Conservation (phyloP, 2,888 invertebrate species). For the Prostheceraeus crozeri region DNA sequence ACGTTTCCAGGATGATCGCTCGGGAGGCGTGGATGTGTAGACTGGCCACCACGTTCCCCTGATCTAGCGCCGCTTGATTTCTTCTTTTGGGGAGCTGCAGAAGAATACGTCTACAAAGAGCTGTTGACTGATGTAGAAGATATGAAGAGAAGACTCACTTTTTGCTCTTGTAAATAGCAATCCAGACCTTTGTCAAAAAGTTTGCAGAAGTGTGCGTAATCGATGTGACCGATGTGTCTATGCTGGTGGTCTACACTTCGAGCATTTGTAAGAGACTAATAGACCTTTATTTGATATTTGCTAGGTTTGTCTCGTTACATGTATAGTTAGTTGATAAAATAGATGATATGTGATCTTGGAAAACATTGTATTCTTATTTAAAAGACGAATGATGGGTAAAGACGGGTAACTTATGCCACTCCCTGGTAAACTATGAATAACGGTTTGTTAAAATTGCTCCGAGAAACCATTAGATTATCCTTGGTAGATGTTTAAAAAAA, state of each 20-base stretch:
- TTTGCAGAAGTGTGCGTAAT: conserved; percentile 20
- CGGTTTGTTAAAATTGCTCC: too few relatives aligned
- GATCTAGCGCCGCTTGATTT: neutral
- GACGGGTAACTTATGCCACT: too few relatives aligned
- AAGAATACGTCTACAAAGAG: conserved; percentile 2
- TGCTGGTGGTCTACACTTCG: conserved; percentile 16
- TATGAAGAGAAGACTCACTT: neutral
- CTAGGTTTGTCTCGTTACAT: too few relatives aligned
- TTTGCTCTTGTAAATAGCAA: conserved; percentile 11
- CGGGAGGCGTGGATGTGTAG: conserved; percentile 11
- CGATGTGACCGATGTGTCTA: conserved; percentile 1
- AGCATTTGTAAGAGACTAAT: too few relatives aligned
- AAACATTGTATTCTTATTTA: too few relatives aligned
- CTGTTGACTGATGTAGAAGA: conserved; percentile 23
- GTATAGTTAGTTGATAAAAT: too few relatives aligned
- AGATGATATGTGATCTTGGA: too few relatives aligned
- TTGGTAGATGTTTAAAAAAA: too few relatives aligned
- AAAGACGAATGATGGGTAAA: too few relatives aligned
- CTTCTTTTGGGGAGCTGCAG: neutral
- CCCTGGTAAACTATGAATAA: too few relatives aligned
- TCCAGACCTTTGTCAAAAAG: conserved; percentile 8
- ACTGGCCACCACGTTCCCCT: conserved; percentile 12
- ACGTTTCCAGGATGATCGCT: conserved; percentile 15
- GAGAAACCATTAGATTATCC: too few relatives aligned
- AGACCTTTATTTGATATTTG: too few relatives aligned